phyloP scores from a whole-genome alignment of 2,888 invertebrate genomes.

The Drosophila trichaetosa region DNA sequence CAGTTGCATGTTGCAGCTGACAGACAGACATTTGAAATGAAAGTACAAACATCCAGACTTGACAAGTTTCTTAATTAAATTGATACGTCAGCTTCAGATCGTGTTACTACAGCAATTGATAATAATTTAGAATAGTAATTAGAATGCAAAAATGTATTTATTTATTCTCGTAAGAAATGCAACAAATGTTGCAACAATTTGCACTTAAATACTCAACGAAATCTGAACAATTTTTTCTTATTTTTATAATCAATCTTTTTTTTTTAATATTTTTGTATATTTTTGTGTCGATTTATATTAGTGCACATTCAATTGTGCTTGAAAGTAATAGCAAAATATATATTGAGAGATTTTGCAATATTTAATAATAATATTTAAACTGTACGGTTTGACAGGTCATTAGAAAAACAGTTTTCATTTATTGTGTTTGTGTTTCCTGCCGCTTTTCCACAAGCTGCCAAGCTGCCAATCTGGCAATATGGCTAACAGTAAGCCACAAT shows the following conservation, averaged over 20 bases:
- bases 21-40: neutral
- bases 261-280: too few species aligned
- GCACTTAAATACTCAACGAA: neutral
- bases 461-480: neutral
- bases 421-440: neutral
- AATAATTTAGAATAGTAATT: too few species aligned
- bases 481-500: conserved; percentile 56
- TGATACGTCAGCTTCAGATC: neutral
- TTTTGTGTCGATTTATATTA: too few species aligned
- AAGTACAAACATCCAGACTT: neutral
- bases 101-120: neutral
- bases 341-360: too few species aligned
- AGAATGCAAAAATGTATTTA: neutral
- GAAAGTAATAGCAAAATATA: too few species aligned
- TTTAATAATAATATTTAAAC: too few species aligned
- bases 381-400: neutral
- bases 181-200: neutral
- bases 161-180: neutral
- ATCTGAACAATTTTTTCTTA: neutral
- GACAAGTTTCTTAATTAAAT: neutral
- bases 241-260: too few species aligned
- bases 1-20: neutral
- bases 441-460: neutral
- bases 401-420: neutral
- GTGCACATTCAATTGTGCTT: neutral